Percentiles rank a stretch among this genome's conserved stretches.
Conservation (phyloP, 2,113 vertebrate species). For the Embiotoca jacksoni region DNA sequence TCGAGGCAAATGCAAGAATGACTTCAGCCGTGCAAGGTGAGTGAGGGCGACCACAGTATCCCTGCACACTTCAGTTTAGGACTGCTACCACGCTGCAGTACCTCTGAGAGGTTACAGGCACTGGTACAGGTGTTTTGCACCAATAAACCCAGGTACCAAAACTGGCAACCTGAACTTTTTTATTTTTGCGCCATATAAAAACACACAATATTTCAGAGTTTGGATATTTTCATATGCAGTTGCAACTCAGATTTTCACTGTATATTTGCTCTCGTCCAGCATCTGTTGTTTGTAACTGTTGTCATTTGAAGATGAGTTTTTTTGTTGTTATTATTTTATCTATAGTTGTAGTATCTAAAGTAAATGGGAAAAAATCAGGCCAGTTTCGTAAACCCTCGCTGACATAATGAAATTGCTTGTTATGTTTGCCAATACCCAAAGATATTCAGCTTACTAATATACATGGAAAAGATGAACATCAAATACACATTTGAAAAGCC, state of each 20-base stretch:
- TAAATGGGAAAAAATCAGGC: no score
- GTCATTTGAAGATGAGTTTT: no score
- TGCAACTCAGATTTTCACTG: not conserved
- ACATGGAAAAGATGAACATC: not conserved
- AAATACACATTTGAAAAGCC: not conserved
- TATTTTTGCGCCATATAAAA: not conserved
- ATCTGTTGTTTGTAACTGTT: no score
- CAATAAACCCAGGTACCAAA: not conserved
- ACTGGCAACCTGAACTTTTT: not conserved
- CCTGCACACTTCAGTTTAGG: not conserved
- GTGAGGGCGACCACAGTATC: constrained; percentile 17
- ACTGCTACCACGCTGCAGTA: not conserved
- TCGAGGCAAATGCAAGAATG: constrained; percentile 71
- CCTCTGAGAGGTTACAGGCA: not conserved
- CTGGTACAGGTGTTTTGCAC: not conserved
- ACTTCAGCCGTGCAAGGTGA: constrained; percentile 69
- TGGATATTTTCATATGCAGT: not conserved
- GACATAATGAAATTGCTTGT: not conserved
- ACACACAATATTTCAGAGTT: not conserved
- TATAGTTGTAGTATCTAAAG: no score
- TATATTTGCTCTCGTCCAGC: not conserved
- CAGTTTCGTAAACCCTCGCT: no score
- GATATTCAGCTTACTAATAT: not conserved
- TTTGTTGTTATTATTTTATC: no score
- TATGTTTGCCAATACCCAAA: not conserved